Evolutionary conservation across 2,797 vertebrate species (phyloP).

Genomic region (Sebastes aleutianus): DNA sequence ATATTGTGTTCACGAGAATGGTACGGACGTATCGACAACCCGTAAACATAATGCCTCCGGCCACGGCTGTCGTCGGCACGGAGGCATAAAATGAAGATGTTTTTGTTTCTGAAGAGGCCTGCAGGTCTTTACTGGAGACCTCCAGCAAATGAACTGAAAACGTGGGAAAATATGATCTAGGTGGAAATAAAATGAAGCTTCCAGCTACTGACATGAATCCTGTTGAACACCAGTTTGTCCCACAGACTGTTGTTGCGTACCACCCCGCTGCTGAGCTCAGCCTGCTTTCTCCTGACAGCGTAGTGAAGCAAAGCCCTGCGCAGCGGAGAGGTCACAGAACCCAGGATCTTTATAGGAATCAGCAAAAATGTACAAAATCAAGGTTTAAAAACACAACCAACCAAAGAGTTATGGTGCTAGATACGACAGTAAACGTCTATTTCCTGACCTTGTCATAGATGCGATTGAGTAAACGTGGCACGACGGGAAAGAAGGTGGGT

Average conservation of each 20-base stretch:
- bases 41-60: no score
- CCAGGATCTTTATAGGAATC: slow-evolving; percentile 71
- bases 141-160: not conserved
- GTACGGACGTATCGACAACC: no score
- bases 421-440: not conserved
- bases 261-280: slow-evolving; percentile 81
- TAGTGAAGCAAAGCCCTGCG: slow-evolving; percentile 79
- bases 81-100: not conserved
- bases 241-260: slow-evolving; percentile 85
- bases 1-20: no score
- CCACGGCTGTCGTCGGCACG: no score
- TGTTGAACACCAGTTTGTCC: slow-evolving; percentile 85
- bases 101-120: not conserved
- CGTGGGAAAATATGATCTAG: not conserved
- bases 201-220: slow-evolving; percentile 79
- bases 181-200: not conserved
- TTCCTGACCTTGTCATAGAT: slow-evolving; percentile 84
- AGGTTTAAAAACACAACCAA: not conserved
- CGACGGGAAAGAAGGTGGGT: slow-evolving; percentile 85
- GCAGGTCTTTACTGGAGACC: not conserved
- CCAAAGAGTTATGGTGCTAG: not conserved
- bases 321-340: slow-evolving; percentile 79
- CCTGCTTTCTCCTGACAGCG: slow-evolving; percentile 83
- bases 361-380: not conserved
- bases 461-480: slow-evolving; percentile 84